Conservation (phyloP, 1,140 invertebrate genomes). For the Holcopasites calliopsidis region DNA sequence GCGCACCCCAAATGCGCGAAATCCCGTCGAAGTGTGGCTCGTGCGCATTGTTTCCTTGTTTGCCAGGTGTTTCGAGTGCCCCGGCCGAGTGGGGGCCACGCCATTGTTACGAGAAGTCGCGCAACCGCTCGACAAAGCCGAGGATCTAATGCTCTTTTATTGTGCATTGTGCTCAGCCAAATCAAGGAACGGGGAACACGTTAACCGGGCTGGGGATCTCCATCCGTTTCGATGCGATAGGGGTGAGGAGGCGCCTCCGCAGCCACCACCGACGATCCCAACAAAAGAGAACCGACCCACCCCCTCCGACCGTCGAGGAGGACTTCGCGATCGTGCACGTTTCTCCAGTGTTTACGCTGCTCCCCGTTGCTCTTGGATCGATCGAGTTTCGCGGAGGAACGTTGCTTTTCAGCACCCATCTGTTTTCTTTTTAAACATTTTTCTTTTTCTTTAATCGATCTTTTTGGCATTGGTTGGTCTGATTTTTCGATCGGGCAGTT, state of each 20-base stretch:
- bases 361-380: too few species aligned
- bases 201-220: slow-evolving; percentile 48
- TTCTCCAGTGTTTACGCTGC: slow-evolving; percentile 5
- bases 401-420: not conserved
- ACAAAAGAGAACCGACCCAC: slow-evolving; percentile 1
- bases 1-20: slow-evolving; percentile 76
- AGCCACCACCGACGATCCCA: slow-evolving; percentile 4
- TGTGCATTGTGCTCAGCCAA: slow-evolving; percentile 75
- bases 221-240: slow-evolving; percentile 28
- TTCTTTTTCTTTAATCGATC: too few species aligned
- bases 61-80: slow-evolving; percentile 79
- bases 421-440: too few species aligned
- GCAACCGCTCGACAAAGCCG: slow-evolving; percentile 76
- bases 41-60: slow-evolving; percentile 78
- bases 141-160: slow-evolving; percentile 80
- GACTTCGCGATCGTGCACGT: not conserved
- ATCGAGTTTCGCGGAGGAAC: not conserved
- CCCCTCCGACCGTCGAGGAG: too few species aligned
- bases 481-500: too few species aligned
- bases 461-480: too few species aligned
- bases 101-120: slow-evolving; percentile 76
- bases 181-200: slow-evolving; percentile 60
- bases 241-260: slow-evolving; percentile 38
- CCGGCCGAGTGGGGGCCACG: slow-evolving; percentile 68
- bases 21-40: slow-evolving; percentile 73